Evolutionary conservation across 2,888 invertebrate genomes (phyloP), one percentile per base, ranked within the genome.

Genomic region (Brachycybe producta): DNA sequence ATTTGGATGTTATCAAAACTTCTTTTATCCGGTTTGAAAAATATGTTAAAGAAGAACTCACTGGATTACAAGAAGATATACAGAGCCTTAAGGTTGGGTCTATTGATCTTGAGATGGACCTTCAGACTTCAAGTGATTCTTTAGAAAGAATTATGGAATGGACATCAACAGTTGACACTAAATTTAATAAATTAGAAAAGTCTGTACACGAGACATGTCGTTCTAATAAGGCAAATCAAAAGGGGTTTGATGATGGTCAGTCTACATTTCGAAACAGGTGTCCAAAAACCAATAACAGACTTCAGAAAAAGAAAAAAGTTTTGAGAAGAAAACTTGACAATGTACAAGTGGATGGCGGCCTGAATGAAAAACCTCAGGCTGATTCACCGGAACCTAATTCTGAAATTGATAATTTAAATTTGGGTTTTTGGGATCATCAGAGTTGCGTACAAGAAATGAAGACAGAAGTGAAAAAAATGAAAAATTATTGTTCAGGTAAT

Each of bases 401-500:
- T 36, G 36, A 36, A 11, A 15, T 8, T 17, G 36, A 36, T 19
- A 36, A 36, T n/a, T n/a, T n/a, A n/a, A n/a, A n/a, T n/a, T n/a
- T n/a, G n/a, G n/a, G n/a, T n/a, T n/a, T n/a, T 30, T 23, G 21
- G 17, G 45, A 13, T 8, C 7, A n/a, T 7, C 19, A 45, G 11
- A 23, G 34, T 15, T 45, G 45, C 13, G 5, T 21, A 2, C 40
- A 40, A 8, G 26, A 32, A 5, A 28, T 28, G 21, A 45, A 45
- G 13, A 34, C 23, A 13, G 45, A 45, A 34, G 23, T 45, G 17
- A 15, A 32, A 23, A 45, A 45, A 5, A 13, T 45, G 45, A 19
- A 45, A 11, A 30, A 45, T 15, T 35, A 34, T 11, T 45, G 45
- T 35, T 45, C 34, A 21, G 34, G 45, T 35, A 45, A 45, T n/a